Base-by-base conservation (phyloP, 1,140 invertebrate species). In the Cydia pomonella region DNA sequence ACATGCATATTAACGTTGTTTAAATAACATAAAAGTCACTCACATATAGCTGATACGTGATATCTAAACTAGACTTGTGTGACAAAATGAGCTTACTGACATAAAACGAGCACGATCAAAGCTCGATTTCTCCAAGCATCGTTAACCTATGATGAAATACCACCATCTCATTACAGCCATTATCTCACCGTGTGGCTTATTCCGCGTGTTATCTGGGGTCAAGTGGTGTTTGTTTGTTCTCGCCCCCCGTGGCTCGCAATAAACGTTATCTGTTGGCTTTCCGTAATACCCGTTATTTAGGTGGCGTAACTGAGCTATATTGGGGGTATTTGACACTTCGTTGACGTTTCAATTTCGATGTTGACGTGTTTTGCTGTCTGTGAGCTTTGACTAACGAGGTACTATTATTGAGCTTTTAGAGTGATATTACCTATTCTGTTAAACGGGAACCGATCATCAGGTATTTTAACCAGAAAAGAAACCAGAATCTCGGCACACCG, bases 141-240 rank as follows among this genome's bases (percentile, higher is more conserved):
- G 6, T 23, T 23, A 59, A 59, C 53, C 53, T 69, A 69, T 69
- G 64, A 69, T 69, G 64, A 69, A 69, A 69, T 41, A 41, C 33
- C n/a, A n/a, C 6, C 64, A 38, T 21, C 64, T 18, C 29, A 38
- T 69, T 69, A 25, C 64, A 69, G 9, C 2, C 21, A 23, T 64
- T 38, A 69, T 69, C 64, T 25, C 64, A 69, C 2, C 7, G 64
- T 33, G 21, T 23, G 53, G 64, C 7, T 33, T 69, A 69, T 69
- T 69, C 64, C 27, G n/a, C 23, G 33, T 33, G 64, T 33, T 69
- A 69, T 33, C 27, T 16, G 6, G 64, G 64, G 64, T 69, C 64
- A 69, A 69, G 64, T 69, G 63, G 64, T 69, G 64, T 69, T 69
- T 66, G 63, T 18, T 27, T 5, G 27, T 0, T 10, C 64, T 69